These are phyloP conservation scores for Lypha dubia DNA, from an alignment of 2,888 invertebrate genomes.

Conservation along the genomic window DNA sequence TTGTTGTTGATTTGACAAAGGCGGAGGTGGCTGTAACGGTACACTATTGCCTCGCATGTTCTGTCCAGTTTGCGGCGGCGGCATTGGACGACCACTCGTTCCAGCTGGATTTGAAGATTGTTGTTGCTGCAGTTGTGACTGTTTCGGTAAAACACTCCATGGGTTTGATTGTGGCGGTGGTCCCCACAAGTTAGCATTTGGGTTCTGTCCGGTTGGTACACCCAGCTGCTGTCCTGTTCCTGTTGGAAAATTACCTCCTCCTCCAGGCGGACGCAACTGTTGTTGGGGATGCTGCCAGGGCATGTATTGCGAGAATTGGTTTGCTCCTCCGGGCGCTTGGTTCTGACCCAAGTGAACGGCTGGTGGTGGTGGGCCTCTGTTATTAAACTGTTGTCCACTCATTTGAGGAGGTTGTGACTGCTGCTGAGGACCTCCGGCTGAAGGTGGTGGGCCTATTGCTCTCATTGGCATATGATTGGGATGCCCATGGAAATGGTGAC, in stretches of 20 bases:
- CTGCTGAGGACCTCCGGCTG: constrained; percentile 74
- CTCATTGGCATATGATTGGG: constrained; percentile 78
- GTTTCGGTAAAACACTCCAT: constrained; percentile 82
- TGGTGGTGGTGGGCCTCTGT: constrained; percentile 77
- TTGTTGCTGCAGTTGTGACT: constrained; percentile 76
- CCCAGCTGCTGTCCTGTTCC: constrained; percentile 74
- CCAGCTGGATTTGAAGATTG: constrained; percentile 73
- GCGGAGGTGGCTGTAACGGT: constrained; percentile 77
- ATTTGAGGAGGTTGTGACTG: constrained; percentile 75
- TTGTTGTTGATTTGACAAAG: constrained; percentile 69
- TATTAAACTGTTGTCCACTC: constrained; percentile 73
- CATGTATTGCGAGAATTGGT: constrained; percentile 81
- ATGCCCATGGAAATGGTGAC: constrained; percentile 76
- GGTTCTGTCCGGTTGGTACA: constrained; percentile 80
- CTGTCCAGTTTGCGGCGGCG: constrained; percentile 69
- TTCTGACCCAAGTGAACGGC: constrained; percentile 78
- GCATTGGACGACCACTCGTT: constrained; percentile 75
- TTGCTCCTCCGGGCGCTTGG: constrained; percentile 74
- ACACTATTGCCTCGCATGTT: constrained; percentile 79
- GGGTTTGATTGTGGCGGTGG: constrained; percentile 83
- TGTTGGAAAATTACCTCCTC: constrained; percentile 69
- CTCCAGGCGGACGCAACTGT: constrained; percentile 75
- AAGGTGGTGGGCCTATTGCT: constrained; percentile 76
- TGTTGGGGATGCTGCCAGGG: constrained; percentile 82
- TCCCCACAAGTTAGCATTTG: constrained; percentile 83